phyloP scores from a whole-genome alignment of 1,140 invertebrate genomes.

The Heliconius melpomene region DNA sequence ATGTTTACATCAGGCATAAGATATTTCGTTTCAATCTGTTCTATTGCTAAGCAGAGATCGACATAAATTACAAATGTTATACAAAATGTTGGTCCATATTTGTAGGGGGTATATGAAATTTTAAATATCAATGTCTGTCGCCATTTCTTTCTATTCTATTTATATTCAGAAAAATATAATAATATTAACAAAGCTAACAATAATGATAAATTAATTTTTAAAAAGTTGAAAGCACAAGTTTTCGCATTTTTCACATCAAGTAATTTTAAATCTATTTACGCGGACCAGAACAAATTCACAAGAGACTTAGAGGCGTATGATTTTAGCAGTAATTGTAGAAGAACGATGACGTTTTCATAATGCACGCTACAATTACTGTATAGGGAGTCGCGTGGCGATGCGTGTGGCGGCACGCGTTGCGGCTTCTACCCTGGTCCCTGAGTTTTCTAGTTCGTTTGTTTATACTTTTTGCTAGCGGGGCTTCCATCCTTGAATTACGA shows the following conservation, averaged over 20 bases:
- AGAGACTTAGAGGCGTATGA: slow-evolving; percentile 20
- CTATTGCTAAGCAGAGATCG: too few relatives aligned
- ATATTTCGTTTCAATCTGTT: too few relatives aligned
- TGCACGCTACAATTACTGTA: slow-evolving; percentile 54
- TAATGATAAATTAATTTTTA: too few relatives aligned
- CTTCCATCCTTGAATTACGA: background rate
- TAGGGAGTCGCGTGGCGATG: slow-evolving; percentile 47
- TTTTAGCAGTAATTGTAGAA: slow-evolving; percentile 15
- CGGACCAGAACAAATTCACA: background rate
- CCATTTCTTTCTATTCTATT: too few relatives aligned
- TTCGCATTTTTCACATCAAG: background rate
- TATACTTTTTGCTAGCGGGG: slow-evolving; percentile 19
- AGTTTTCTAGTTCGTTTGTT: slow-evolving; percentile 13
- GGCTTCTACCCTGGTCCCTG: background rate
- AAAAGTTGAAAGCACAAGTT: background rate
- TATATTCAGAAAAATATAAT: too few relatives aligned
- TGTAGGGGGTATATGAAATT: too few relatives aligned
- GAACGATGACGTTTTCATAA: slow-evolving; percentile 37
- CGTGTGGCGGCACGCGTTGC: slow-evolving; percentile 38
- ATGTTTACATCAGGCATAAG: too few relatives aligned
- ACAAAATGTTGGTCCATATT: too few relatives aligned
- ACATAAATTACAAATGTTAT: too few relatives aligned
- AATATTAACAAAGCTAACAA: too few relatives aligned
- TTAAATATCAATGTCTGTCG: too few relatives aligned
- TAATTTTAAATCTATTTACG: background rate